A percentile compares a stretch with the other conserved stretches of the same genome.
phyloP scores from a whole-genome alignment of 2,797 vertebrate species.

The Chiloscyllium punctatum region DNA sequence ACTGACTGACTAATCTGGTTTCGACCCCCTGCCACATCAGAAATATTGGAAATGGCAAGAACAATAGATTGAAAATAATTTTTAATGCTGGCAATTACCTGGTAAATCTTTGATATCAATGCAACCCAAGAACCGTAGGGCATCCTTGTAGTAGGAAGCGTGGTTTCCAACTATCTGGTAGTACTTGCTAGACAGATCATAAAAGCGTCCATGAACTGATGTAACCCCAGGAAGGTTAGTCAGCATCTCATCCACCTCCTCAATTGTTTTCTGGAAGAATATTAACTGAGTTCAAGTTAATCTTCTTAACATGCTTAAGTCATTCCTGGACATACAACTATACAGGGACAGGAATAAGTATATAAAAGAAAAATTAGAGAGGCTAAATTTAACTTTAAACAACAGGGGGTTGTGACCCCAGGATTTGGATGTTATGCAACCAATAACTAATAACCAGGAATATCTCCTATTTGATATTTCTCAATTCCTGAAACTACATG shows the following conservation, averaged over 20 bases:
- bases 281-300: not conserved
- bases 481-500: not conserved
- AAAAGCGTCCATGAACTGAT: conserved; percentile 90
- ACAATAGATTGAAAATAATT: not conserved
- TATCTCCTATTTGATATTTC: not conserved
- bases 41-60: not conserved
- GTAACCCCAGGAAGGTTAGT: conserved; percentile 82
- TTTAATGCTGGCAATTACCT: conserved; percentile 55
- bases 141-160: conserved; percentile 88
- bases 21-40: too few species aligned
- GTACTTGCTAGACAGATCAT: conserved; percentile 95
- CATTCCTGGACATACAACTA: not conserved
- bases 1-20: too few species aligned
- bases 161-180: conserved; percentile 93
- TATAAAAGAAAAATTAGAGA: not conserved
- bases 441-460: not conserved
- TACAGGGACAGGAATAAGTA: not conserved
- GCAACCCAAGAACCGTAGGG: conserved; percentile 86
- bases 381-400: not conserved
- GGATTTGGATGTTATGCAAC: too few species aligned
- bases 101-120: conserved; percentile 86
- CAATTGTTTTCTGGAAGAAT: conserved; percentile 72
- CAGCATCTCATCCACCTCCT: conserved; percentile 88
- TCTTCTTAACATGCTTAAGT: not conserved
- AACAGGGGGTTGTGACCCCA: not conserved